These are phyloP conservation scores for Morpho achilles DNA, from an alignment of 2,888 invertebrate species.

Conservation along the genomic window DNA sequence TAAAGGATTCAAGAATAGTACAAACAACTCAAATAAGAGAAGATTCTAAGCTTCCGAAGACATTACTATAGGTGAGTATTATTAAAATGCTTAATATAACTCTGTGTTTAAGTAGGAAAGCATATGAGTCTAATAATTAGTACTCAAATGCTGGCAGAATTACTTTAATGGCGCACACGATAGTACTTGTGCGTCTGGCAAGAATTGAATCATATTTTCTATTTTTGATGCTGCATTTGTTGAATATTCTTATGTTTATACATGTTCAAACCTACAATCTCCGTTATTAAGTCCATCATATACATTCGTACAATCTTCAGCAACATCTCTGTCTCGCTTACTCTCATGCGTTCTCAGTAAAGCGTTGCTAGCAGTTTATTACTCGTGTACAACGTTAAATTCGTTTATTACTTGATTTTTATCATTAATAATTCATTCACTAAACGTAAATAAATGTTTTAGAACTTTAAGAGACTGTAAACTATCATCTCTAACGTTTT, in stretches of 20 bases:
- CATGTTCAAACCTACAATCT: not conserved
- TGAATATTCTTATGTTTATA: not conserved
- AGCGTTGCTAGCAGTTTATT: slow-evolving; percentile 27
- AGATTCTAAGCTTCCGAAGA: slow-evolving; percentile 15
- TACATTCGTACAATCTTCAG: slow-evolving; percentile 19
- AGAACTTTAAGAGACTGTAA: not conserved
- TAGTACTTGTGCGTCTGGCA: not conserved
- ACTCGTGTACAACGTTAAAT: slow-evolving; percentile 17
- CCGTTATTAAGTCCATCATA: slow-evolving; percentile 15
- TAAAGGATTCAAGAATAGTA: slow-evolving; percentile 7
- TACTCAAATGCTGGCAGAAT: not conserved
- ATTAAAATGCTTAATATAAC: not conserved
- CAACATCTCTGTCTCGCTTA: slow-evolving; percentile 52
- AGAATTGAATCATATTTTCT: not conserved
- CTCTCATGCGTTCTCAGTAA: slow-evolving; percentile 36
- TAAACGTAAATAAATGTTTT: not conserved
- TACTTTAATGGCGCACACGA: not conserved
- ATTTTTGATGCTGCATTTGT: no score
- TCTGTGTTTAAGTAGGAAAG: slow-evolving; percentile 1
- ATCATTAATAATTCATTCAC: slow-evolving; percentile 3
- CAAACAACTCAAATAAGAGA: slow-evolving; percentile 14
- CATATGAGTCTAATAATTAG: not conserved
- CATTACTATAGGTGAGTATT: slow-evolving; percentile 20
- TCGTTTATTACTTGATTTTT: slow-evolving; percentile 5
- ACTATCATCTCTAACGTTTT: slow-evolving; percentile 4